phyloP scores from a whole-genome alignment of 2,113 vertebrate species.

The Eudyptes chrysolophus region DNA sequence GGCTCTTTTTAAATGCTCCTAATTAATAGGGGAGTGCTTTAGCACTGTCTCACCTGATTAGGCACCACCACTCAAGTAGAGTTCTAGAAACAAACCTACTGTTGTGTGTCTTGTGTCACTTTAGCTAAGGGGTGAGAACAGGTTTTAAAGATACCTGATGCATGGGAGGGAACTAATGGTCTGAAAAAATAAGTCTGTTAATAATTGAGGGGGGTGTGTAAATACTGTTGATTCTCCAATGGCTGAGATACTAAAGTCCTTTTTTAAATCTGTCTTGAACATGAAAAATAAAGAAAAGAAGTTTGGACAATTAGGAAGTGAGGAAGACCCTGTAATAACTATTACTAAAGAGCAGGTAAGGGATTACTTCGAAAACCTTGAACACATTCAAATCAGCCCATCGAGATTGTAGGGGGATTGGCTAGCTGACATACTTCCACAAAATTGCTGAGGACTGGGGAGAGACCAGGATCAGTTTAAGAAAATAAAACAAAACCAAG shows the following conservation, averaged over 20 bases:
- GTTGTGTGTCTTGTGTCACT: conserved; percentile 37
- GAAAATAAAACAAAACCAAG: background rate
- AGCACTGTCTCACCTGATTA: background rate
- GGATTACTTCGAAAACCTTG: conserved; percentile 59
- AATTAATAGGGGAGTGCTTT: background rate
- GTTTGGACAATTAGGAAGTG: conserved; percentile 83
- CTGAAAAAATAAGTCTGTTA: conserved; percentile 64
- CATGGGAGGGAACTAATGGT: conserved; percentile 58
- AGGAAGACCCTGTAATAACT: conserved; percentile 78
- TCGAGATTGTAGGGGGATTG: background rate
- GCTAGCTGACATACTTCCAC: background rate
- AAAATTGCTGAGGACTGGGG: background rate
- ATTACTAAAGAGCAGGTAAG: conserved; percentile 74
- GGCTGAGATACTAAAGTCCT: conserved; percentile 80
- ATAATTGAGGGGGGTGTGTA: conserved; percentile 70
- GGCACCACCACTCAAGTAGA: background rate
- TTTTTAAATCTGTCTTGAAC: conserved; percentile 84
- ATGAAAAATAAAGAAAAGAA: conserved; percentile 83
- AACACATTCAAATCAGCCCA: conserved; percentile 15
- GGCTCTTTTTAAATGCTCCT: background rate
- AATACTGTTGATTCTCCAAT: conserved; percentile 74
- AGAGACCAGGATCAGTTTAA: background rate
- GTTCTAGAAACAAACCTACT: background rate
- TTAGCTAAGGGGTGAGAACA: conserved; percentile 20
- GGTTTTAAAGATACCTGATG: conserved; percentile 40